Evolutionary conservation across 2,113 vertebrate species (phyloP).

Genomic region (Lophotis ruficrista): DNA sequence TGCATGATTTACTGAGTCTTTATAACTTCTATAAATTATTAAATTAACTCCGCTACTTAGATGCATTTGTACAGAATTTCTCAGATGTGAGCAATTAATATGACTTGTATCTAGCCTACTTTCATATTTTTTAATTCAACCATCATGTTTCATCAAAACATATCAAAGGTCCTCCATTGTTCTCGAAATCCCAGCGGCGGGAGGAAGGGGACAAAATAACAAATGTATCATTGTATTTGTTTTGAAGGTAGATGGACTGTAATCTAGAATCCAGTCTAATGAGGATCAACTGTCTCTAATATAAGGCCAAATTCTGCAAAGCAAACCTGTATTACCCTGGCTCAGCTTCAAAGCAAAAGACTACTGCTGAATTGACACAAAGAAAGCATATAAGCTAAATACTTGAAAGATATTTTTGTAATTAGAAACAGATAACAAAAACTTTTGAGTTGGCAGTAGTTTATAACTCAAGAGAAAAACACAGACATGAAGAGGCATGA

Average conservation of each 20-base stretch:
- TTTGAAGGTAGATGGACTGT: background rate
- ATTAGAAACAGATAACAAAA: background rate
- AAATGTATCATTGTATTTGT: background rate
- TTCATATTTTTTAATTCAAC: background rate
- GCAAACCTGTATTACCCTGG: background rate
- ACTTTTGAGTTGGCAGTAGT: background rate
- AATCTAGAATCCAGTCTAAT: background rate
- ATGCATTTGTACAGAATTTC: conserved; percentile 47
- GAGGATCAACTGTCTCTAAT: background rate
- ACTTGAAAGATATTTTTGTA: background rate
- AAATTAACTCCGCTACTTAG: conserved; percentile 62
- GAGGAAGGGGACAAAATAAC: background rate
- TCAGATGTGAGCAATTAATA: conserved; percentile 26
- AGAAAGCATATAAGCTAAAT: background rate
- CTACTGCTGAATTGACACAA: background rate
- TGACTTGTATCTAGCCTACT: background rate
- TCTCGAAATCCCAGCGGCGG: background rate
- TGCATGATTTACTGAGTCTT: conserved; percentile 70
- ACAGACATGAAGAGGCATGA: background rate
- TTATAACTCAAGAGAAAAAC: background rate
- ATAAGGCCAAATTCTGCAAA: background rate
- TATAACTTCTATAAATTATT: conserved; percentile 73
- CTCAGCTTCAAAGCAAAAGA: background rate
- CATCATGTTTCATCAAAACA: background rate
- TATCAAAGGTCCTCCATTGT: background rate